Percentiles rank a stretch among this genome's conserved stretches.
These are phyloP conservation scores for Chroicocephalus ridibundus DNA, from an alignment of 2,113 vertebrate species.

Conservation along the genomic window DNA sequence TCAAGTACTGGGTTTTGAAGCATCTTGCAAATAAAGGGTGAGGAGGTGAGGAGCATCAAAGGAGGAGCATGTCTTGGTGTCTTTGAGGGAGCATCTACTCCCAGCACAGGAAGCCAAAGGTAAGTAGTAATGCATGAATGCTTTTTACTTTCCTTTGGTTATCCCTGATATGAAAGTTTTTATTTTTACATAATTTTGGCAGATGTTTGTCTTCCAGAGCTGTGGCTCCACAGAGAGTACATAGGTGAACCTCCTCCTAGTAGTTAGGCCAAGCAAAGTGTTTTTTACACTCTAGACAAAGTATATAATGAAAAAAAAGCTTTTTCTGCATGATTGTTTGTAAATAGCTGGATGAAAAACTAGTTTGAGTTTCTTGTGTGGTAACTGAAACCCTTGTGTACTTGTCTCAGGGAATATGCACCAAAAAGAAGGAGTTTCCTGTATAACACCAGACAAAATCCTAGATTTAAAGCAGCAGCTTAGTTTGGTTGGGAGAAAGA, in stretches of 20 bases:
- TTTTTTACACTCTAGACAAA: background rate
- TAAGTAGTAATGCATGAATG: background rate
- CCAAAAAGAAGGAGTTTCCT: background rate
- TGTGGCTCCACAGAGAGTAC: background rate
- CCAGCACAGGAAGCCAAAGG: background rate
- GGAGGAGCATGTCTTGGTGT: rapidly evolving
- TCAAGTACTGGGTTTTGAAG: background rate
- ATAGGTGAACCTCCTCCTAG: background rate
- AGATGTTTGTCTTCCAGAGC: background rate
- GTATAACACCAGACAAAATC: background rate
- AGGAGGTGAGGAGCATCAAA: background rate
- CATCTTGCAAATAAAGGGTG: background rate
- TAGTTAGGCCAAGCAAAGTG: background rate
- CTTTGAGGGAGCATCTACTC: rapidly evolving
- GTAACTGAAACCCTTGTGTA: background rate
- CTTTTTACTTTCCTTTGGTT: background rate
- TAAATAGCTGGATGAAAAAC: background rate
- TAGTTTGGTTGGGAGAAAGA: background rate
- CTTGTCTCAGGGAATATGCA: background rate
- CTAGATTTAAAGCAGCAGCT: background rate
- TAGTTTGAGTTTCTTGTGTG: background rate
- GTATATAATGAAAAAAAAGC: rapidly evolving
- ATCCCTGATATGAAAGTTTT: background rate
- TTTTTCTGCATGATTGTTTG: background rate
- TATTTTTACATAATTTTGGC: background rate